These are phyloP conservation scores for Ranitomeya variabilis DNA, from an alignment of 2,113 vertebrate genomes.

Conservation along the genomic window DNA sequence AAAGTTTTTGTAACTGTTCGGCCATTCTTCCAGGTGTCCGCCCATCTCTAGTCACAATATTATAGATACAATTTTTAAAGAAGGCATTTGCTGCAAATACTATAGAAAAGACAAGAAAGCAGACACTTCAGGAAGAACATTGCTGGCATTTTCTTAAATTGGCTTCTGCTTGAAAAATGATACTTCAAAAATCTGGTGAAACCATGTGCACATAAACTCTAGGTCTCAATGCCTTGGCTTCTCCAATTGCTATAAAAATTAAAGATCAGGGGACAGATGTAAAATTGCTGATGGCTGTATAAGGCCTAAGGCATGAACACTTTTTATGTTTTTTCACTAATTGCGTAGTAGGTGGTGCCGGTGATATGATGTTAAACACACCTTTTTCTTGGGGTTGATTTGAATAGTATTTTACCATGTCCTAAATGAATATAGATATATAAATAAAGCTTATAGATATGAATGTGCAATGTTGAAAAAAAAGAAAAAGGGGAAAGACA, in stretches of 20 bases:
- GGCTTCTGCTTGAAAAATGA: no score
- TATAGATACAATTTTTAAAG: no score
- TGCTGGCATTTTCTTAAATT: no score
- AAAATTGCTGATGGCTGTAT: neutral
- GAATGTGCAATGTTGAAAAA: constrained; percentile 18
- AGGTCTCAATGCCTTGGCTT: no score
- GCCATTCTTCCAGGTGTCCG: no score
- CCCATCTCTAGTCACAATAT: no score
- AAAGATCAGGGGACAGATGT: neutral
- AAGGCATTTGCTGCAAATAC: no score
- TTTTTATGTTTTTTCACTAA: neutral
- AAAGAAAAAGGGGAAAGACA: neutral
- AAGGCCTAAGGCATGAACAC: neutral
- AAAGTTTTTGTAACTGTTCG: no score
- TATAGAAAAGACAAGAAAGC: no score
- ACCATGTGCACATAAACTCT: no score
- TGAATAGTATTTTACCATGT: neutral
- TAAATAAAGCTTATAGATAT: neutral
- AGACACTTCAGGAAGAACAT: no score
- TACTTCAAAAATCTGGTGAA: no score
- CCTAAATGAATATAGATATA: constrained; percentile 15
- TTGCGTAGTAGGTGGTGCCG: neutral
- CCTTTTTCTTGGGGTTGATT: neutral
- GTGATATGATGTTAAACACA: neutral
- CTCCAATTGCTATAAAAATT: neutral